Evolutionary conservation across 1,140 invertebrate genomes (phyloP).

Genomic region (Temnothorax longispinosus): DNA sequence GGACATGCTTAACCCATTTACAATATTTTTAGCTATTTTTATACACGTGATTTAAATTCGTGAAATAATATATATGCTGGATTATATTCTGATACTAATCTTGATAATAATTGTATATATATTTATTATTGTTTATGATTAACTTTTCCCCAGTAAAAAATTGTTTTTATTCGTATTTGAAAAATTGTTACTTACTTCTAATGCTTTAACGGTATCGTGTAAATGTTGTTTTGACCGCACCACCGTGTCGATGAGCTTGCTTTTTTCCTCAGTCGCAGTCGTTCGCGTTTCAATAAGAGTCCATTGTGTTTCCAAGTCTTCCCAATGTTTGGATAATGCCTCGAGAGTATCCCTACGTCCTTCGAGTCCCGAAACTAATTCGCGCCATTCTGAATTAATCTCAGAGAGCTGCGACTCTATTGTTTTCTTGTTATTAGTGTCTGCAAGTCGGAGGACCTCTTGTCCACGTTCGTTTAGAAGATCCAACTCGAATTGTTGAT

Average conservation of each 20-base stretch:
- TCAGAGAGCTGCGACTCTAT: conserved; percentile 88
- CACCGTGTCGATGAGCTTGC: conserved; percentile 90
- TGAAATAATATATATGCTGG: not conserved
- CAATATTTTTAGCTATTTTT: conserved; percentile 10
- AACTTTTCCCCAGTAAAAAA: not conserved
- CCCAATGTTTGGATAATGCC: conserved; percentile 91
- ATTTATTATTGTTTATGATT: not conserved
- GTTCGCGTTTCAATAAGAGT: conserved; percentile 88
- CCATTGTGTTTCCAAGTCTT: conserved; percentile 91
- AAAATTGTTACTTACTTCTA: conserved; percentile 87
- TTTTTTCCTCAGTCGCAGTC: conserved; percentile 89
- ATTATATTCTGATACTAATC: not conserved
- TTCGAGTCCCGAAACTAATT: conserved; percentile 90
- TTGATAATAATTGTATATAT: not conserved
- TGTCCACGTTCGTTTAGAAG: conserved; percentile 89
- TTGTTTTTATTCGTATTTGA: not conserved
- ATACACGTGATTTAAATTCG: conserved; percentile 1
- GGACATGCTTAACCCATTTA: not conserved
- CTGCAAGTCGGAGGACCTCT: conserved; percentile 88
- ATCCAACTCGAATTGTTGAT: conserved; percentile 88
- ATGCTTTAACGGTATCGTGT: conserved; percentile 88
- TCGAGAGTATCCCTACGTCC: conserved; percentile 88
- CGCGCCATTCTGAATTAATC: conserved; percentile 91
- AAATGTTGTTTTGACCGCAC: conserved; percentile 91
- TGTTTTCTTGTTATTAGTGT: conserved; percentile 87